Evolutionary conservation across 2,113 vertebrate genomes (phyloP).

Genomic region (Alexandromys fortis): DNA sequence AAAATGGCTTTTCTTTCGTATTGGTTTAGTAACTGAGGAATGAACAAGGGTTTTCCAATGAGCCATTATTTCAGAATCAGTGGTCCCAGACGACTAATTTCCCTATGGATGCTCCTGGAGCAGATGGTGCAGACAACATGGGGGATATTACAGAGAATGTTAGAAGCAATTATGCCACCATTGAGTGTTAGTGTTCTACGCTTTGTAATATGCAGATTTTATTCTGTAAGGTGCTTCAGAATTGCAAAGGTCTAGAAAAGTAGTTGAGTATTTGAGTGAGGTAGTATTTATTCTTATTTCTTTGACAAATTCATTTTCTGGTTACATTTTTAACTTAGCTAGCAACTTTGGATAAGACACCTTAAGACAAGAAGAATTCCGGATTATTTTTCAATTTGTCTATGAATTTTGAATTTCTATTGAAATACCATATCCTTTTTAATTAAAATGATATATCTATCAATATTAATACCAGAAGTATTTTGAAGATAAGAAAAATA

Average conservation of each 20-base stretch:
- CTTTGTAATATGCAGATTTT: neutral
- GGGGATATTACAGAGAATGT: neutral
- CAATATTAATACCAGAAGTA: neutral
- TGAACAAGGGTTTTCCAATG: neutral
- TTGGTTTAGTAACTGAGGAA: slow-evolving; percentile 39
- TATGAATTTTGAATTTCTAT: neutral
- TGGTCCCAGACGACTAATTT: neutral
- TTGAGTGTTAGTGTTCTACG: neutral
- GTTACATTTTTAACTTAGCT: neutral
- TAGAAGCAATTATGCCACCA: neutral
- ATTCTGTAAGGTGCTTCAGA: neutral
- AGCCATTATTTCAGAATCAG: slow-evolving; percentile 48
- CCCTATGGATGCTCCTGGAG: neutral
- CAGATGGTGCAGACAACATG: slow-evolving; percentile 40
- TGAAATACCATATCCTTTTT: neutral
- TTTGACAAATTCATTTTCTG: slow-evolving; percentile 11
- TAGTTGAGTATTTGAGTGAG: neutral
- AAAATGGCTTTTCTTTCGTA: slow-evolving; percentile 7
- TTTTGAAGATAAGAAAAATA: neutral
- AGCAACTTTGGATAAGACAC: neutral
- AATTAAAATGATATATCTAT: neutral
- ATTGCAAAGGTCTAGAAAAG: neutral
- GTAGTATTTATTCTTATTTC: slow-evolving; percentile 11
- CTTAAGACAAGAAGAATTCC: slow-evolving; percentile 2
- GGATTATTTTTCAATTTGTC: neutral